Evolutionary conservation across 2,888 invertebrate genomes (phyloP).

Genomic region (Lomographa bimaculata): DNA sequence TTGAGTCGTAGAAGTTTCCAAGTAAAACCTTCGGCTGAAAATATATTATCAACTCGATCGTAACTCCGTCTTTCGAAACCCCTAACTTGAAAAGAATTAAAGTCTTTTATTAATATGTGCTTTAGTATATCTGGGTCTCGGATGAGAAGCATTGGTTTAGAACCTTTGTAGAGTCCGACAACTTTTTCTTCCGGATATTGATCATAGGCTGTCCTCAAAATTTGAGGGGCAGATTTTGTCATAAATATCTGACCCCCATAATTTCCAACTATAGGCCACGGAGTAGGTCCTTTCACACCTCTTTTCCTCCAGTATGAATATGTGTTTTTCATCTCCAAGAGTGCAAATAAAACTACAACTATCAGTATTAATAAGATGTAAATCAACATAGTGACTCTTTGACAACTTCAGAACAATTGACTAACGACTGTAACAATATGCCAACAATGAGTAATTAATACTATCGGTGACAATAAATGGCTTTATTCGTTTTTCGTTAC

Average conservation of each 20-base stretch:
- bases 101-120: slow-evolving; percentile 55
- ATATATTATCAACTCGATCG: slow-evolving; percentile 52
- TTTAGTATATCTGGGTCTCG: slow-evolving; percentile 55
- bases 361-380: too few species aligned
- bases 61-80: slow-evolving; percentile 49
- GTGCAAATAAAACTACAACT: too few species aligned
- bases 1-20: slow-evolving; percentile 51
- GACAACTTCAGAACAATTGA: too few species aligned
- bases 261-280: slow-evolving; percentile 50
- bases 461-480: too few species aligned
- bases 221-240: slow-evolving; percentile 31
- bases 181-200: slow-evolving; percentile 50
- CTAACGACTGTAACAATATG: too few species aligned
- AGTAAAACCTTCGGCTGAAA: slow-evolving; percentile 50
- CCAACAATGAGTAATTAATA: too few species aligned
- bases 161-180: slow-evolving; percentile 52
- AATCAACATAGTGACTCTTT: too few species aligned
- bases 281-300: slow-evolving; percentile 47
- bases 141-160: slow-evolving; percentile 46
- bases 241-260: slow-evolving; percentile 40
- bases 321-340: slow-evolving; percentile 35
- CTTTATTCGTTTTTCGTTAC: too few species aligned
- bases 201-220: slow-evolving; percentile 43
- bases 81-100: slow-evolving; percentile 50
- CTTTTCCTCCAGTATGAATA: slow-evolving; percentile 48